These are phyloP conservation scores for Onychostoma macrolepis DNA, from an alignment of 2,113 vertebrate genomes.

Conservation along the genomic window DNA sequence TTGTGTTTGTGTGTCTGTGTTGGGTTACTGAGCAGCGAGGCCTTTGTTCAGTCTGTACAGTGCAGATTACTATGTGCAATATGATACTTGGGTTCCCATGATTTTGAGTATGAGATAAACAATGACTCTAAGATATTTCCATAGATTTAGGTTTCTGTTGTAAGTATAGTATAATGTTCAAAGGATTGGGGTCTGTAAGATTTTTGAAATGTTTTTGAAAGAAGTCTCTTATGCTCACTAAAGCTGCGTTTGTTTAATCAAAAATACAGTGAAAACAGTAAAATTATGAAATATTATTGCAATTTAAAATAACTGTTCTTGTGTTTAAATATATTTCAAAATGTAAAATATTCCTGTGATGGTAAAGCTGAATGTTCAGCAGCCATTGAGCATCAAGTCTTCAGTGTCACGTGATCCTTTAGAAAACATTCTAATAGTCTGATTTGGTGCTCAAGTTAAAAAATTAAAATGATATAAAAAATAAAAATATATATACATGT, in stretches of 20 bases:
- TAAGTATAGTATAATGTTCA: neutral
- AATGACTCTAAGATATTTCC: conserved; percentile 30
- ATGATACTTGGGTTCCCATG: conserved; percentile 51
- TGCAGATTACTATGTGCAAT: conserved; percentile 43
- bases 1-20: conserved; percentile 45
- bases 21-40: conserved; percentile 37
- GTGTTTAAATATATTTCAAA: neutral
- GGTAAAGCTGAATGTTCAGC: neutral
- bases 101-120: conserved; percentile 30
- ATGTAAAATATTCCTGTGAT: neutral
- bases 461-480: neutral
- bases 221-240: neutral
- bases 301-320: neutral
- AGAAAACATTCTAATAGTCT: neutral
- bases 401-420: neutral
- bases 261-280: neutral
- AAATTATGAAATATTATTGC: neutral
- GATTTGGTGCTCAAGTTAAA: neutral
- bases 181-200: neutral
- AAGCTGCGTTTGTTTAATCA: neutral
- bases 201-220: neutral
- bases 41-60: conserved; percentile 25
- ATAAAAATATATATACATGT: neutral
- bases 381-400: neutral
- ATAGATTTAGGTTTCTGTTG: neutral